Evolutionary conservation across 2,888 invertebrate species (phyloP).

Genomic region (Gandaritis pyraliata): DNA sequence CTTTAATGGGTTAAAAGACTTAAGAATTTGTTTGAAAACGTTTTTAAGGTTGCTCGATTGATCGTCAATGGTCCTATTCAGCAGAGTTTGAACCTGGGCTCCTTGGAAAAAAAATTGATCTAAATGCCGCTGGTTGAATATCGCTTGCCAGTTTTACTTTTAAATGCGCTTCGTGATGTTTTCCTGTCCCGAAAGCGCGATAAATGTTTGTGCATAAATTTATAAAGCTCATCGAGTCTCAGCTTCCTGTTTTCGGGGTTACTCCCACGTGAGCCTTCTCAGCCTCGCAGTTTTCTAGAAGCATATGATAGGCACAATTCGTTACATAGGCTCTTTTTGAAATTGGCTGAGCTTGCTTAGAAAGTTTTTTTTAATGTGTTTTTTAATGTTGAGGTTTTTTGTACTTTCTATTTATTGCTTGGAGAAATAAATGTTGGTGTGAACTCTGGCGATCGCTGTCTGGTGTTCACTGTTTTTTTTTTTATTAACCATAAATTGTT

Average conservation of each 20-base stretch:
- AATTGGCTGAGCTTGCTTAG: constrained; percentile 28
- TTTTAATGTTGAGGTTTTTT: too few relatives aligned
- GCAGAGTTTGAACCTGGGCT: too few relatives aligned
- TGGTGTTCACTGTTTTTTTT: too few relatives aligned
- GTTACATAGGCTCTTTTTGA: constrained; percentile 38
- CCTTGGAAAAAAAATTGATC: too few relatives aligned
- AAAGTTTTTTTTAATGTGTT: too few relatives aligned
- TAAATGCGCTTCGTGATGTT: constrained; percentile 38
- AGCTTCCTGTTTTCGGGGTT: constrained; percentile 50
- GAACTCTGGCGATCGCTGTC: too few relatives aligned
- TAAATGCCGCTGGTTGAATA: neutral
- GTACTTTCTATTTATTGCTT: neutral
- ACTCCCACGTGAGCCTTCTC: constrained; percentile 49
- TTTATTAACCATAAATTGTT: too few relatives aligned
- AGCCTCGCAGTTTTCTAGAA: constrained; percentile 40
- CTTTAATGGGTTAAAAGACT: too few relatives aligned
- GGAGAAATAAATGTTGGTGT: too few relatives aligned
- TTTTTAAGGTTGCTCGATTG: too few relatives aligned
- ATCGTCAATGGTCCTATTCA: too few relatives aligned
- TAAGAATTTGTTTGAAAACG: too few relatives aligned
- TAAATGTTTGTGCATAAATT: constrained; percentile 66
- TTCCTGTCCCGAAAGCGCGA: constrained; percentile 56
- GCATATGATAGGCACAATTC: constrained; percentile 32
- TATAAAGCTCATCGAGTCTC: constrained; percentile 55
- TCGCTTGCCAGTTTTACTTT: constrained; percentile 3